Percentiles rank a stretch among this genome's conserved stretches.
Conservation (phyloP, 2,113 vertebrate species). For the Saguinus imperator region DNA sequence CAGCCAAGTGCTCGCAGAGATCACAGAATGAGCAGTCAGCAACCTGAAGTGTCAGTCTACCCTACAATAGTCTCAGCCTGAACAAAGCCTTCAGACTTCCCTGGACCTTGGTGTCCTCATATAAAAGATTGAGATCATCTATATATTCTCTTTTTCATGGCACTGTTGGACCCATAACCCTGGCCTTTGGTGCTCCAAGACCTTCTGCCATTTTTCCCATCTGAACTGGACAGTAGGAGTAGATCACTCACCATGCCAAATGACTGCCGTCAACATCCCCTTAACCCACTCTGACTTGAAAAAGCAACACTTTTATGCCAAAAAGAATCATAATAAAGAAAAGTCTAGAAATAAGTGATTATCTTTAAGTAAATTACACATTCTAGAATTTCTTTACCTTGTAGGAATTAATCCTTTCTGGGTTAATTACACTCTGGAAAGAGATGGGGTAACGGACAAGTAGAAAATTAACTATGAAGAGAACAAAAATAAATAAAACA, state of each 20-base stretch:
- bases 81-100: neutral
- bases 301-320: neutral
- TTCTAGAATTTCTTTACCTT: conserved; percentile 1
- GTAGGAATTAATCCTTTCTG: conserved; percentile 21
- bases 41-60: neutral
- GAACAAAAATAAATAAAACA: neutral
- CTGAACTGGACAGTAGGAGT: neutral
- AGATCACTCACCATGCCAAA: neutral
- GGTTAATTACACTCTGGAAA: neutral
- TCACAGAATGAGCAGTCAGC: neutral
- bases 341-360: neutral
- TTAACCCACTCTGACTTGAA: neutral
- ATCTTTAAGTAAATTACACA: neutral
- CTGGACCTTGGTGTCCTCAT: neutral
- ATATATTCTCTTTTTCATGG: neutral
- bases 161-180: neutral
- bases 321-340: conserved; percentile 31
- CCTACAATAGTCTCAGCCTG: neutral
- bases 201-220: neutral
- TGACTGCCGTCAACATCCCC: neutral
- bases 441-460: neutral
- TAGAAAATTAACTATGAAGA: conserved; percentile 28
- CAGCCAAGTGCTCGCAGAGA: neutral
- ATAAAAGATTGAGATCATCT: neutral
- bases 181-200: neutral